Evolutionary conservation across 2,113 vertebrate genomes (phyloP).

Genomic region (Bos indicus): DNA sequence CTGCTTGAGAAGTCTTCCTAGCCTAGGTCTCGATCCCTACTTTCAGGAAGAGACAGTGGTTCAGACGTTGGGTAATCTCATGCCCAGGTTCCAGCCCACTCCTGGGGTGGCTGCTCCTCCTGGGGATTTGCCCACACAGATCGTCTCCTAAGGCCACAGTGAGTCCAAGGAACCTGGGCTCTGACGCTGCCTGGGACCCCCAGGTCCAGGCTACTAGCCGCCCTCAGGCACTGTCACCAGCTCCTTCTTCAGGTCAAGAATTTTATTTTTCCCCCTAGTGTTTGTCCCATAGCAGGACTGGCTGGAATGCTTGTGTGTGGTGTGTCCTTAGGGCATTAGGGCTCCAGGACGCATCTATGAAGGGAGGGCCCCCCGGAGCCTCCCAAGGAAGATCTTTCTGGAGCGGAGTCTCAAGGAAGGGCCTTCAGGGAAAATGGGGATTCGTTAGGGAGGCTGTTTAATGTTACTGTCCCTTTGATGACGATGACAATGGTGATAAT

Average conservation of each 20-base stretch:
- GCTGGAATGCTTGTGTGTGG: background rate
- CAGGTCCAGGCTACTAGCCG: background rate
- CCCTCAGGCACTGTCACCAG: background rate
- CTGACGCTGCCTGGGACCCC: background rate
- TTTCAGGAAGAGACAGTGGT: background rate
- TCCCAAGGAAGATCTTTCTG: background rate
- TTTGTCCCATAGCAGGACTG: background rate
- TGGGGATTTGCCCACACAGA: background rate
- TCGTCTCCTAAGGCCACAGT: background rate
- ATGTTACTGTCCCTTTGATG: background rate
- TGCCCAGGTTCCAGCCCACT: background rate
- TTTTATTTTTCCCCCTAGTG: background rate
- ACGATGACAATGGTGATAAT: too few species aligned
- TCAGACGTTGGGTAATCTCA: background rate
- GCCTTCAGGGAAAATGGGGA: background rate
- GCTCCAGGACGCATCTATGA: background rate
- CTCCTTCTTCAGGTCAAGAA: background rate
- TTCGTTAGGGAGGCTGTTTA: background rate
- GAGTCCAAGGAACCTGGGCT: background rate
- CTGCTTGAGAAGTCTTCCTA: background rate
- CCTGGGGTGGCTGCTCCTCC: background rate
- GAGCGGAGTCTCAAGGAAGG: background rate
- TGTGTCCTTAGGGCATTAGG: background rate
- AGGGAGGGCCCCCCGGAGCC: accelerated
- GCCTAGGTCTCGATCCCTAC: background rate